Base-by-base conservation (phyloP, 2,888 invertebrate species). In the Actias luna region DNA sequence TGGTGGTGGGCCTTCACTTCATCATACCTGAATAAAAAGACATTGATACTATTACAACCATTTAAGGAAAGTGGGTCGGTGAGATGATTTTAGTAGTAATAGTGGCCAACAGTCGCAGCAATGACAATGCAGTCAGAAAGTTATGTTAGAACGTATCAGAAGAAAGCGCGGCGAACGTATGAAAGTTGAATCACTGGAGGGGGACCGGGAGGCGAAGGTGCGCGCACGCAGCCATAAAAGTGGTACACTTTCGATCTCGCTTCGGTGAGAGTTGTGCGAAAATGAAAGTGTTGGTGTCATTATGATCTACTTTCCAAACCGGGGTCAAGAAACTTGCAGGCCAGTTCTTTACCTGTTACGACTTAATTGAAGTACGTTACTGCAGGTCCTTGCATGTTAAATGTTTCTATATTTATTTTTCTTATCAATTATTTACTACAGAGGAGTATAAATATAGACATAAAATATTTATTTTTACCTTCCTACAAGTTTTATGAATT, bases 211-310 rank as follows among this genome's bases (percentile, higher is more conserved):
- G 77, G 76, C 78, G 77, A 79, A 77, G 72, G 69, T 87, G 91
- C 88, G 89, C 90, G 82, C 84, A 87, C 92, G 90, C 92, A 89
- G 83, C 79, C 74, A 80, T 83, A 73, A 82, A 91, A 89, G 92
- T 92, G 83, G 90, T 88, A 91, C 92, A 92, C 92, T 91, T 90
- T 92, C 92, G 86, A 89, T 93, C 88, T 83, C 83, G 86, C 87
- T 80, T 75, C 76, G 83, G 90, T 90, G 89, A 92, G 92, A 93
- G 93, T 93, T 93, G 93, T 91, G 91, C 89, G 93, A 93, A 93
- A 93, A 94, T 92, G 94, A 94, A 94, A 92, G 93, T 94, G 85
- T 88, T 93, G 77, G 76, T 88, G 93, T 88, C 87, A 91, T 90
- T 87, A 89, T 89, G 89, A 84, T 90, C 87, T 85, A 92, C 92